Evolutionary conservation across 2,888 invertebrate genomes (phyloP).

Genomic region (Calliopum simillimum): DNA sequence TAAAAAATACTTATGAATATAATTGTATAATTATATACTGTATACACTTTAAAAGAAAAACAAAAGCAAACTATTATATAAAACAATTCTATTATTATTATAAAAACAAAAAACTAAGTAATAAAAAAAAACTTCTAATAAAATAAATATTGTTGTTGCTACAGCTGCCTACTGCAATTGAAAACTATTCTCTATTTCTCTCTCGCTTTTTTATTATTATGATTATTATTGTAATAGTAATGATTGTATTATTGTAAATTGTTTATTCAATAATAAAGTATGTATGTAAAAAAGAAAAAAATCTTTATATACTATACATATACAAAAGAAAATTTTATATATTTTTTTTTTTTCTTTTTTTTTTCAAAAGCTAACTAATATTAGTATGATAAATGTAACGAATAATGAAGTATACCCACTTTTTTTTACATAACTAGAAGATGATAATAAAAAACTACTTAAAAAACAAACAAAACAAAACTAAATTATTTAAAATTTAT

Average conservation of each 20-base stretch:
- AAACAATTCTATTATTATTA: slow-evolving; percentile 40
- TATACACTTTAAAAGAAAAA: slow-evolving; percentile 25
- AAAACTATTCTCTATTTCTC: slow-evolving; percentile 37
- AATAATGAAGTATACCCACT: slow-evolving; percentile 30
- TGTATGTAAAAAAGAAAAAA: slow-evolving; percentile 47
- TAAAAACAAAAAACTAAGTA: slow-evolving; percentile 32
- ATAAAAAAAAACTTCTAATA: not conserved
- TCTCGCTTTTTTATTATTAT: slow-evolving; percentile 33
- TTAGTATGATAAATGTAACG: slow-evolving; percentile 21
- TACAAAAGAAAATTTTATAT: slow-evolving; percentile 47
- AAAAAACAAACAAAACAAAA: slow-evolving; percentile 42
- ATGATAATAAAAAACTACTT: slow-evolving; percentile 27
- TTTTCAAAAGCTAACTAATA: slow-evolving; percentile 25
- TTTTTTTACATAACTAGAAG: slow-evolving; percentile 32
- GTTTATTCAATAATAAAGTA: slow-evolving; percentile 34
- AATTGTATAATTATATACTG: slow-evolving; percentile 32
- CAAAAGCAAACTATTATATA: slow-evolving; percentile 31
- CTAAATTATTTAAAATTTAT: slow-evolving; percentile 13
- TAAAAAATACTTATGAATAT: slow-evolving; percentile 37
- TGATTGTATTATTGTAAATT: slow-evolving; percentile 35
- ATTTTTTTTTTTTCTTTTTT: too few species aligned
- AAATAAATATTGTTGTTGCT: slow-evolving; percentile 40
- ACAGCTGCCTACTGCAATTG: slow-evolving; percentile 41
- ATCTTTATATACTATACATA: slow-evolving; percentile 37
- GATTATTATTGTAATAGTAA: slow-evolving; percentile 32